Base-by-base conservation (phyloP, 2,113 vertebrate species). In the Ophthalmolycus amberensis region DNA sequence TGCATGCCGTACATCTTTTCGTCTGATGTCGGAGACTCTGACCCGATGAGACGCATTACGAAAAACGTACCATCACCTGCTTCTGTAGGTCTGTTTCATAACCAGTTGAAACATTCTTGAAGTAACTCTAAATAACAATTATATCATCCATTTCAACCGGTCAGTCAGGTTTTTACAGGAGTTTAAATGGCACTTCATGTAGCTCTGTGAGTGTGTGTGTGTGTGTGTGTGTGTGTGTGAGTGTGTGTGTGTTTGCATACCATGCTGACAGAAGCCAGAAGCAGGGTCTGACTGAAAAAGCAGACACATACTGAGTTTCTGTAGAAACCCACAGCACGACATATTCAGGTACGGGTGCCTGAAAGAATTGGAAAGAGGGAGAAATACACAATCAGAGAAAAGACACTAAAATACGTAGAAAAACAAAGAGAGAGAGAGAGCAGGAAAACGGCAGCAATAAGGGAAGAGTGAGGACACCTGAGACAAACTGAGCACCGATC, bases 251-350 rank as follows among this genome's bases (percentile, higher is more conserved):
- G 42, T 68, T 76, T 88, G 59, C 79, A 76, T 93, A 96, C 97
- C 96, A 22, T 95, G 88, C 67, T 94, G 93, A 50, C 90, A 85
- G 63, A 87, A 75, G 70, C 54, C 89, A 27, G 82, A 86, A 71
- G 56, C 83, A 40, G 86, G 89, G 72, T 94, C 94, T 85, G 94
- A 87, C 75, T 86, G 91, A 67, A 93, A 94, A 52, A 97, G 94
- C 76, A 99, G 93, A 92, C 83, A 96, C 85, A 95, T 74, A 75
- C 96, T 97, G 87, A 99, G 91, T 70, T 77, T 94, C 85, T 90
- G 94, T 5, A 99, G 96, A 88, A 99, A 99, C 77, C 88, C 95
- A 90, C 95, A 96, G 94, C 96, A 97, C 15, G 94, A 92, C n/a
- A 94, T 92, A 83, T 99, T 99, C 83, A 99, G 93, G 79, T 91